Evolutionary conservation across 2,797 vertebrate species (phyloP).

Genomic region (Peromyscus attwateri): DNA sequence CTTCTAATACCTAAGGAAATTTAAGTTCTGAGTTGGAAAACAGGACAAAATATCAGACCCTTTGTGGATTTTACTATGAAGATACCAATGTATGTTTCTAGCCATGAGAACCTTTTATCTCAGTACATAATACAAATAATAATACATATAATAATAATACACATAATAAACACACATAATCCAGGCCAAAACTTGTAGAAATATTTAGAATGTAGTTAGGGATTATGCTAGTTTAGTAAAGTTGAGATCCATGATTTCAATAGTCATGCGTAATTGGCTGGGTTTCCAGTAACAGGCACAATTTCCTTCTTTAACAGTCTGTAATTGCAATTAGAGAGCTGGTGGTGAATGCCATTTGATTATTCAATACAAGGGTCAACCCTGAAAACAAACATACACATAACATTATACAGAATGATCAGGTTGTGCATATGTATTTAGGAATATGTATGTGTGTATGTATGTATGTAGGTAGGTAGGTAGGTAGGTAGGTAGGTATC

Average conservation of each 20-base stretch:
- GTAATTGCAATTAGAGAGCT: background rate
- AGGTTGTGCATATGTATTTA: background rate
- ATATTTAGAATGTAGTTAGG: background rate
- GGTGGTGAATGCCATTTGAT: background rate
- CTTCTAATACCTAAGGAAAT: background rate
- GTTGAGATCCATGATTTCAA: background rate
- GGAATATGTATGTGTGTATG: background rate
- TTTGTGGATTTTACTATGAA: background rate
- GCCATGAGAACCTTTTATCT: background rate
- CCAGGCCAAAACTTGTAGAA: background rate
- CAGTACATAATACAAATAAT: background rate
- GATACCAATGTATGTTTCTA: background rate
- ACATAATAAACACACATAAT: no score
- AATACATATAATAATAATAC: no score
- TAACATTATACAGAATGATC: background rate
- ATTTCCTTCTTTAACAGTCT: background rate
- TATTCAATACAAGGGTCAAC: background rate
- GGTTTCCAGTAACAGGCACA: background rate
- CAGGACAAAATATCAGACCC: background rate
- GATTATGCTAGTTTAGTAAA: background rate
- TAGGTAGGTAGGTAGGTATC: background rate
- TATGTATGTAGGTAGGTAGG: background rate
- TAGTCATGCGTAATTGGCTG: background rate
- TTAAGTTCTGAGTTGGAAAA: background rate
- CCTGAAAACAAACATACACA: background rate